Evolutionary conservation across 2,113 vertebrate species (phyloP).

Genomic region (Takifugu flavidus): DNA sequence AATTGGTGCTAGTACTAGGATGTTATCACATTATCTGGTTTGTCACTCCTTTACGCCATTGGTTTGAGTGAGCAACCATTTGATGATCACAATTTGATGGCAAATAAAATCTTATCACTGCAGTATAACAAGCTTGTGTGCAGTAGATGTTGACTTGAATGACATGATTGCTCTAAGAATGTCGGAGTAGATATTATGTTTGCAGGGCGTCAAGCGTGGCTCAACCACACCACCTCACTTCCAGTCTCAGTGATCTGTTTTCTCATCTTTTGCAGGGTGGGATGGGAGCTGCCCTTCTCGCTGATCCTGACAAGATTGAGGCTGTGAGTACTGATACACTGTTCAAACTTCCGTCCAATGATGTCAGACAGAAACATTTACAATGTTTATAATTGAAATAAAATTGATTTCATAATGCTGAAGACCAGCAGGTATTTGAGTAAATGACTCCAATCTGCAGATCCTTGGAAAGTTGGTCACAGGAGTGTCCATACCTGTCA

Average conservation of each 20-base stretch:
- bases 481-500: slow-evolving; percentile 85
- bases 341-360: neutral
- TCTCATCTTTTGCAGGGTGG: slow-evolving; percentile 80
- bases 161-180: no score
- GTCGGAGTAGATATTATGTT: no score
- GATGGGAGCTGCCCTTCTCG: slow-evolving; percentile 96
- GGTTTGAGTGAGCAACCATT: no score
- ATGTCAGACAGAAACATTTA: neutral
- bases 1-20: no score
- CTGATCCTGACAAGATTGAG: slow-evolving; percentile 92
- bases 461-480: slow-evolving; percentile 87
- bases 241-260: slow-evolving; percentile 3
- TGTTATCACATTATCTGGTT: no score
- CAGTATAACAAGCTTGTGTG: no score
- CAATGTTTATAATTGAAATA: neutral
- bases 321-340: slow-evolving; percentile 75
- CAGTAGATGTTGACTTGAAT: no score
- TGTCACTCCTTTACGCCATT: no score
- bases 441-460: slow-evolving; percentile 55
- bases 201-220: no score
- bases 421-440: neutral
- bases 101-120: no score
- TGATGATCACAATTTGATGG: no score
- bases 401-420: neutral
- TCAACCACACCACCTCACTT: slow-evolving; percentile 5